A percentile compares a stretch with the other conserved stretches of the same genome.
Evolutionary conservation across 2,113 vertebrate genomes (phyloP).

Genomic region (Ardeotis arabs): DNA sequence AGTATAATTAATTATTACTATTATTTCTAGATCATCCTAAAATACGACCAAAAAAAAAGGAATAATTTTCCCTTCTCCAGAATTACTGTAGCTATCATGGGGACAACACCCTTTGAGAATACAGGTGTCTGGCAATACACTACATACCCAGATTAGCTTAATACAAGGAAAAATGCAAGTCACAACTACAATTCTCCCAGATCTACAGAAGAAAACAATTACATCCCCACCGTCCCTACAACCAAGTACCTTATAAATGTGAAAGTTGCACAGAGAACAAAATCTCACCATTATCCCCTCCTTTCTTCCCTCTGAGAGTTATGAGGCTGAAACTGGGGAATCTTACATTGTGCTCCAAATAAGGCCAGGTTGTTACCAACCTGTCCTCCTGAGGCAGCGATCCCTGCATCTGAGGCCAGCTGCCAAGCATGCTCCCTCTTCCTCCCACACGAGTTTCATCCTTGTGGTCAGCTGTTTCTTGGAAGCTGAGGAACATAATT

Average conservation of each 20-base stretch:
- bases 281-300: neutral
- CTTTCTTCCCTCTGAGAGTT: neutral
- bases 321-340: neutral
- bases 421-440: slow-evolving; percentile 38
- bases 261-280: neutral
- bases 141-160: neutral
- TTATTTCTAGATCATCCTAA: neutral
- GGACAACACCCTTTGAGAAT: neutral
- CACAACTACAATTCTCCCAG: neutral
- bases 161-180: neutral
- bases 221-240: neutral
- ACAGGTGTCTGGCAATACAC: neutral
- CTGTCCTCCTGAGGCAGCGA: slow-evolving; percentile 9
- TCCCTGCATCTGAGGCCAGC: neutral
- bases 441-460: slow-evolving; percentile 52
- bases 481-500: slow-evolving; percentile 47
- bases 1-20: neutral
- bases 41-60: neutral
- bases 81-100: neutral
- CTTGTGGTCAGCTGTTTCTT: slow-evolving; percentile 61
- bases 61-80: neutral
- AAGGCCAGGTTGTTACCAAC: slow-evolving; percentile 34
- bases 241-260: neutral
- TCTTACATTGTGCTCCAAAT: neutral
- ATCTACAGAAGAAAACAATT: neutral